A percentile compares a stretch with the other conserved stretches of the same genome.
Evolutionary conservation across 1,140 invertebrate genomes (phyloP).

Genomic region (Solenopsis invicta): DNA sequence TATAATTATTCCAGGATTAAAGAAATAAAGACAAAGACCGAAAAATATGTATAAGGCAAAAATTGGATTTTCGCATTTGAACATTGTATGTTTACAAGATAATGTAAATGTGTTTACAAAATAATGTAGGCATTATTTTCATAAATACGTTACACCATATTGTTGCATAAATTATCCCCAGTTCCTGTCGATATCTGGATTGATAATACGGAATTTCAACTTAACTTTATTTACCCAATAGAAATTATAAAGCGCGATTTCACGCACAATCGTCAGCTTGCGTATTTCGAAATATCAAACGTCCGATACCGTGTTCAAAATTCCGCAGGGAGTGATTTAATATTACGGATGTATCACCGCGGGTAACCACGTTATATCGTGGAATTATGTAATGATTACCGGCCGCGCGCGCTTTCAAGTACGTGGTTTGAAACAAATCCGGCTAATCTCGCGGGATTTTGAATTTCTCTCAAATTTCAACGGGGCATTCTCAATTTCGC

Average conservation of each 20-base stretch:
- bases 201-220: slow-evolving; percentile 22
- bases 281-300: slow-evolving; percentile 48
- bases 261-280: slow-evolving; percentile 18
- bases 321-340: slow-evolving; percentile 59
- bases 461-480: slow-evolving; percentile 41
- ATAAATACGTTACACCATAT: background rate
- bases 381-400: slow-evolving; percentile 54
- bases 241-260: slow-evolving; percentile 42
- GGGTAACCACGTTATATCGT: slow-evolving; percentile 41
- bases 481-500: slow-evolving; percentile 15
- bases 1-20: background rate
- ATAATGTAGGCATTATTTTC: slow-evolving; percentile 22
- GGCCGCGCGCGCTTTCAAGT: slow-evolving; percentile 42
- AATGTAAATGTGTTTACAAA: slow-evolving; percentile 17
- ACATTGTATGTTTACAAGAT: background rate
- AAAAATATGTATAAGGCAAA: background rate
- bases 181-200: background rate
- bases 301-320: slow-evolving; percentile 8
- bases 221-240: slow-evolving; percentile 40
- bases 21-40: background rate
- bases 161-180: background rate
- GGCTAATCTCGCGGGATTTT: slow-evolving; percentile 52
- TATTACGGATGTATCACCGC: slow-evolving; percentile 54
- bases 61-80: background rate
- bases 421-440: slow-evolving; percentile 57